These are phyloP conservation scores for Dipodomys spectabilis DNA, from an alignment of 2,113 vertebrate species.

Conservation along the genomic window DNA sequence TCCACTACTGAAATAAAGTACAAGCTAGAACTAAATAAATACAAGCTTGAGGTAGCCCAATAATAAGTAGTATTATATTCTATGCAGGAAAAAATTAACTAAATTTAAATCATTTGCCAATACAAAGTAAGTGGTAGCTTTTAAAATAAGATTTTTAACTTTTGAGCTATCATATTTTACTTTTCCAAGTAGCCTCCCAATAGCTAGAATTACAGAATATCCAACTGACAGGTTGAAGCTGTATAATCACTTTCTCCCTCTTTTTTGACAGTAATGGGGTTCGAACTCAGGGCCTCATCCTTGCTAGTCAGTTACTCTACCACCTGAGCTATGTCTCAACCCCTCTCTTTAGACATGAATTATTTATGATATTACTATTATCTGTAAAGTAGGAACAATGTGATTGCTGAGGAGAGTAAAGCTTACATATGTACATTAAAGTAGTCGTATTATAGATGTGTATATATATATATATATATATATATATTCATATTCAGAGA, in stretches of 20 bases:
- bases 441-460: neutral
- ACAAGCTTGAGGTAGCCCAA: neutral
- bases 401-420: neutral
- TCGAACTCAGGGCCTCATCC: too few species aligned
- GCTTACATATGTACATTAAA: neutral
- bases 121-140: conserved; percentile 27
- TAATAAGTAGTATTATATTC: neutral
- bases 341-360: neutral
- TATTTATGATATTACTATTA: neutral
- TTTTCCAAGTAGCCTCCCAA: neutral
- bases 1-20: neutral
- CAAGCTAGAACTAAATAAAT: neutral
- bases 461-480: neutral
- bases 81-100: neutral
- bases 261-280: too few species aligned
- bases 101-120: conserved; percentile 22
- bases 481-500: neutral
- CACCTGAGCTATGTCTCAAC: too few species aligned
- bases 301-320: too few species aligned
- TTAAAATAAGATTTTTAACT: conserved; percentile 22
- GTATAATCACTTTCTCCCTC: too few species aligned
- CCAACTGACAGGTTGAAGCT: neutral
- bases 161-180: neutral
- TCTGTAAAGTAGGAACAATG: neutral
- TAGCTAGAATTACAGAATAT: neutral